phyloP scores from a whole-genome alignment of 2,113 vertebrate species.

The Climacteris rufus region DNA sequence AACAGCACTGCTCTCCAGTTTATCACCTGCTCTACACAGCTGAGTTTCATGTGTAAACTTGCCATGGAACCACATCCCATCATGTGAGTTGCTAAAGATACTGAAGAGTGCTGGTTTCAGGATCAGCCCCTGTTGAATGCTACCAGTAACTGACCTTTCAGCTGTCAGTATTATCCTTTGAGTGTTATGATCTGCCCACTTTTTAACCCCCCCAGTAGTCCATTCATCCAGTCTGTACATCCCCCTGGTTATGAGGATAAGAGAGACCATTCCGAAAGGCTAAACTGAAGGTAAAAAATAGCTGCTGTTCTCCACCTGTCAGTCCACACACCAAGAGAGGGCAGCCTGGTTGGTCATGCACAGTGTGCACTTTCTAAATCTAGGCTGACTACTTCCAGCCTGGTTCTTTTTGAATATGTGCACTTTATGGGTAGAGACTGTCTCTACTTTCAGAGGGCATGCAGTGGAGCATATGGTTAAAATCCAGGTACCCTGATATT shows the following conservation, averaged over 20 bases:
- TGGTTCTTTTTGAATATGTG: background rate
- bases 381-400: background rate
- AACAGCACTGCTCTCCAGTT: background rate
- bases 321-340: background rate
- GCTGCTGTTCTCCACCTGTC: background rate
- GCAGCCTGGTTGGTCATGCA: background rate
- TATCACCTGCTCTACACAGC: rapidly evolving
- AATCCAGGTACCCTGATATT: background rate
- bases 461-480: background rate
- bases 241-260: background rate
- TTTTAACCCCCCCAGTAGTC: background rate
- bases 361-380: background rate
- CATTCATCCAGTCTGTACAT: background rate
- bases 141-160: background rate
- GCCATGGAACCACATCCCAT: background rate
- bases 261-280: background rate
- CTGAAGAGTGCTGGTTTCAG: background rate
- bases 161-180: background rate
- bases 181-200: background rate
- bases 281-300: background rate
- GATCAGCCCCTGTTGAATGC: background rate
- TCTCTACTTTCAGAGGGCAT: background rate
- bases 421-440: background rate
- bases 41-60: background rate
- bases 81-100: background rate